Base-by-base conservation (phyloP, 2,797 vertebrate species). In the Hydrolagus colliei region DNA sequence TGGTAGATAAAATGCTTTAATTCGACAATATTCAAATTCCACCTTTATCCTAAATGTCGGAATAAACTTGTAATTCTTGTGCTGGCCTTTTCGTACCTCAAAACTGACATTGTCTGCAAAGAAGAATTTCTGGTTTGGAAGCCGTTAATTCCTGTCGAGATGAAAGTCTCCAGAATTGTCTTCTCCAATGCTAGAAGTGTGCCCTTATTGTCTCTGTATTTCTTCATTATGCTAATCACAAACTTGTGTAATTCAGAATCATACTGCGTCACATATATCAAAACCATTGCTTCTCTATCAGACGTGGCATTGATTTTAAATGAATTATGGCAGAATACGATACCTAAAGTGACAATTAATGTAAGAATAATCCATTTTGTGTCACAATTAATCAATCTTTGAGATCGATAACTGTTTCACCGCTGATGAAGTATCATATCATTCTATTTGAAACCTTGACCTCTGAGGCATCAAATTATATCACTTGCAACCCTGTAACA, bases 341-440 rank as follows among this genome's bases (percentile, higher is more conserved):
- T 67, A 68, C 63, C 62, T 82, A 82, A 82, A 82, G 78, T 82
- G 78, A 87, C 88, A 90, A 88, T 63, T 88, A 89, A 92, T 88
- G 52, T 86, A 90, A 52, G 88, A 90, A 91, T 92, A 91, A 90
- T 90, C 76, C 13, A 80, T 67, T 82, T 68, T 82, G 62, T 90
- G 86, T 89, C 88, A 88, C 27, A 67, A 82, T 82, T 68, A 82
- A 82, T 82, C 78, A 82, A 68, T 82, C 63, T 90, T 91, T 90
- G 52, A 67, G 90, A 92, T 93, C 90, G 90, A 92, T 93, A 91
- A 67, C 82, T 87, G 1, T 77, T 92, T 92, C 92, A 89, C 90
- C 91, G 91, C 90, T 92, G 88, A 88, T 89, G 89, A 88, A 73
- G 20, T 52, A 89, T 71, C 62, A 68, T 67, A 82, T 82, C 63